Evolutionary conservation across 2,797 vertebrate genomes (phyloP), one percentile per base, ranked within the genome.

Genomic region (Scleropages formosus): DNA sequence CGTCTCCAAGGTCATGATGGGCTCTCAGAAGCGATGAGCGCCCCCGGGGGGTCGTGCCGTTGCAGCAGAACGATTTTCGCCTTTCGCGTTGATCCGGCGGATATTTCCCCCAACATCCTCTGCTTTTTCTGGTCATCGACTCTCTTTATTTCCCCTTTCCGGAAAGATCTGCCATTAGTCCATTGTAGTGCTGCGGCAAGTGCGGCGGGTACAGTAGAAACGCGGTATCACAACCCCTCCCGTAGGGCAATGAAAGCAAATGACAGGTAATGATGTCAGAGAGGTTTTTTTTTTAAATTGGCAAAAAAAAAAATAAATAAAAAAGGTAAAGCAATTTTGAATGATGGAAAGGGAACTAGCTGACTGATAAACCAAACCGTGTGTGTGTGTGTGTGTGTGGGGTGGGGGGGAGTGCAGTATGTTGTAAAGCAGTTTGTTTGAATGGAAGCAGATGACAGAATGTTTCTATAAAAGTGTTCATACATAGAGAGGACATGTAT

Each of bases 1-100:
- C 0, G 95, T 99, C 83, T 95, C 93, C 73, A 96, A 96, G 82
- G 93, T 95, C 88, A 97, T 98, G 95, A 92, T 95, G 46, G 89
- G 87, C 75, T 88, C 93, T 78, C 96, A 98, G 90, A 98, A 96
- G 87, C 94, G 94, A 95, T 98, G 94, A 98, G 77, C 76, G 15
- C 27, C 66, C 6, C 67, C 64, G 72, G 81, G 31, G 9, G 15
- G 15, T 65, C 74, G n/a, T n/a, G n/a, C n/a, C n/a, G n/a, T n/a
- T n/a, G n/a, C n/a, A n/a, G n/a, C n/a, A n/a, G n/a, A n/a, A n/a
- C n/a, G n/a, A 60, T 76, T 49, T 76, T 27, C 64, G n/a, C 62
- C n/a, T 39, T 16, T 20, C 58, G 56, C 16, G 24, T 16, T 80
- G 60, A 74, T 78, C 80, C 69, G 65, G 20, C 67, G 78, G 39